phyloP scores from a whole-genome alignment of 2,113 vertebrate genomes.

The Monopterus albus region DNA sequence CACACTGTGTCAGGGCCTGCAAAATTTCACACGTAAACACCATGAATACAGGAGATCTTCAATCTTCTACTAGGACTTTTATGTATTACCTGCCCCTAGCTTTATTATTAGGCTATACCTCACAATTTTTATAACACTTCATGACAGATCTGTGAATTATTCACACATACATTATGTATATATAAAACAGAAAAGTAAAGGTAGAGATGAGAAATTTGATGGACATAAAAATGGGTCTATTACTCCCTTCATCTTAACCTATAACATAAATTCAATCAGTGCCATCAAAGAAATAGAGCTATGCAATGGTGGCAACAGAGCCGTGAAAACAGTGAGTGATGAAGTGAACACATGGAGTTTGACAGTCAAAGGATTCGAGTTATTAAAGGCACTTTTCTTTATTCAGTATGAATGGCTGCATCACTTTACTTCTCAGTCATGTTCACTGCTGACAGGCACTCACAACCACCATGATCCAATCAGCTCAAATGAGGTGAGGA shows the following conservation, averaged over 20 bases:
- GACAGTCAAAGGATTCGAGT: conserved; percentile 52
- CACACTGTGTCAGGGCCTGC: conserved; percentile 19
- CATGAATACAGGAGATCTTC: conserved; percentile 9
- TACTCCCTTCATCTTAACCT: conserved; percentile 31
- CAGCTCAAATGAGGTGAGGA: conserved; percentile 56
- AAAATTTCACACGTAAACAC: conserved; percentile 32
- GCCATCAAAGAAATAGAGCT: conserved; percentile 33
- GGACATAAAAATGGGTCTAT: conserved; percentile 31
- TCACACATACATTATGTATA: conserved; percentile 3
- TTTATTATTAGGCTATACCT: conserved; percentile 19
- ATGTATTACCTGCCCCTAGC: conserved; percentile 14
- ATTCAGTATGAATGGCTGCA: conserved; percentile 2
- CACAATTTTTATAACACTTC: conserved; percentile 10
- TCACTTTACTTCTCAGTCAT: conserved; percentile 53
- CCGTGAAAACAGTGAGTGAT: conserved; percentile 40
- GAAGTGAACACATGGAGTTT: conserved; percentile 25
- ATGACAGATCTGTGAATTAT: conserved; percentile 24
- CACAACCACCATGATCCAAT: conserved; percentile 35
- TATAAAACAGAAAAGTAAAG: conserved; percentile 16
- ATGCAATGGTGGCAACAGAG: conserved; percentile 17
- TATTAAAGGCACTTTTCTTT: conserved; percentile 47
- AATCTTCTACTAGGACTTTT: background rate
- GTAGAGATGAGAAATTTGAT: conserved; percentile 23
- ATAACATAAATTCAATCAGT: conserved; percentile 44
- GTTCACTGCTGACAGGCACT: conserved; percentile 22